Evolutionary conservation across 1,140 invertebrate genomes (phyloP), one percentile per base, ranked within the genome.

Genomic region (Melipona quadrifasciata): DNA sequence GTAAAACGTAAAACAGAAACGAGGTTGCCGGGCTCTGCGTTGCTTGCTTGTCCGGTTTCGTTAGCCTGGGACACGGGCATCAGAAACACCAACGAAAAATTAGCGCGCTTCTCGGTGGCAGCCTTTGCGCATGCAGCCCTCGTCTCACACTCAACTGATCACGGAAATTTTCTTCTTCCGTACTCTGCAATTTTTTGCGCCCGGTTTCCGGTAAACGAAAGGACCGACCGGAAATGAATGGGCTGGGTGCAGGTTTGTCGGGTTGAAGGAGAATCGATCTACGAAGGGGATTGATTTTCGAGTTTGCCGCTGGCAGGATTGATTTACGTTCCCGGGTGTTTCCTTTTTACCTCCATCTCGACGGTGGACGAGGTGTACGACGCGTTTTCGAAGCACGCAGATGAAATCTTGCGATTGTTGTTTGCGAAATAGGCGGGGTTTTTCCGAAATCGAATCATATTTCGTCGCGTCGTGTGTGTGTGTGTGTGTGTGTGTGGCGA

Each of bases 31-130:
- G 2, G 51, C 57, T 34, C 34, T 47, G 39, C 34, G 64, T 34
- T 24, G 72, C 24, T 12, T 53, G 67, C 65, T 57, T 14, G 17
- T 57, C 51, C 72, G 11, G 17, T 21, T 31, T 39, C 17, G 53
- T 24, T n/a, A 14, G n/a, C 19, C 17, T 0, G 31, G 61, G 53
- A 77, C 73, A 55, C 73, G 53, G 64, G n/a, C 64, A 76, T 76
- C 53, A 74, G 31, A 39, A 81, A 65, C n/a, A 65, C 39, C 27
- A 51, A 2, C 53, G 21, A 31, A 19, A 82, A 82, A 82, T 76
- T 67, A 82, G 39, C 31, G 64, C 24, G 12, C 10, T 67, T 17
- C 17, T 53, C 24, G 16, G 71, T 75, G 51, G 0, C 6, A 0
- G 39, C 34, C 14, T 53, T 61, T 53, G 27, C 47, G 17, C 17